phyloP scores from a whole-genome alignment of 2,797 vertebrate genomes.

The Acanthiza pusilla region DNA sequence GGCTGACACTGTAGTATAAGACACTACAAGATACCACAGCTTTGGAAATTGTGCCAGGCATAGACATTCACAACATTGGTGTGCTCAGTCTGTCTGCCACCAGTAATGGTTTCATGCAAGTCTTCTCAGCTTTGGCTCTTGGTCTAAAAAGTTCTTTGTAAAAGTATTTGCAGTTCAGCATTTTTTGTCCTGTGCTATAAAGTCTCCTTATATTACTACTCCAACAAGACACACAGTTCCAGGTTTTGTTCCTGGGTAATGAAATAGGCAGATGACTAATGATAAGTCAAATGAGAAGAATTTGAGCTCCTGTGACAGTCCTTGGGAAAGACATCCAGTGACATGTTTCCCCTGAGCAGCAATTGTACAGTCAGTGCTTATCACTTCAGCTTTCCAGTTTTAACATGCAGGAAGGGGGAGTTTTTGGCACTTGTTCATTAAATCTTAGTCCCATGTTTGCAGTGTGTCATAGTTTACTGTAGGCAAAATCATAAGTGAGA shows the following conservation, averaged over 20 bases:
- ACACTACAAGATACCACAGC: neutral
- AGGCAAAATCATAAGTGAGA: conserved; percentile 13
- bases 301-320: neutral
- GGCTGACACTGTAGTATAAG: neutral
- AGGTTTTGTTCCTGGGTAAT: neutral
- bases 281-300: neutral
- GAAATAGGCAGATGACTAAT: neutral
- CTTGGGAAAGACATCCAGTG: neutral
- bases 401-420: neutral
- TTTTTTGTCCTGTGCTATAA: neutral
- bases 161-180: neutral
- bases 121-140: neutral
- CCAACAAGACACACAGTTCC: neutral
- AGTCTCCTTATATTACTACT: neutral
- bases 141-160: neutral
- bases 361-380: neutral
- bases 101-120: neutral
- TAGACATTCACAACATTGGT: accelerated
- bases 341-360: neutral
- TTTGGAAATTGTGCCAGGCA: neutral
- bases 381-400: neutral
- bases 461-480: neutral
- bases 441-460: neutral
- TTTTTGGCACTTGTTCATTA: neutral
- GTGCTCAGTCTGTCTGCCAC: neutral